Conservation (phyloP, 1,140 invertebrate species). For the Bombus huntii region DNA sequence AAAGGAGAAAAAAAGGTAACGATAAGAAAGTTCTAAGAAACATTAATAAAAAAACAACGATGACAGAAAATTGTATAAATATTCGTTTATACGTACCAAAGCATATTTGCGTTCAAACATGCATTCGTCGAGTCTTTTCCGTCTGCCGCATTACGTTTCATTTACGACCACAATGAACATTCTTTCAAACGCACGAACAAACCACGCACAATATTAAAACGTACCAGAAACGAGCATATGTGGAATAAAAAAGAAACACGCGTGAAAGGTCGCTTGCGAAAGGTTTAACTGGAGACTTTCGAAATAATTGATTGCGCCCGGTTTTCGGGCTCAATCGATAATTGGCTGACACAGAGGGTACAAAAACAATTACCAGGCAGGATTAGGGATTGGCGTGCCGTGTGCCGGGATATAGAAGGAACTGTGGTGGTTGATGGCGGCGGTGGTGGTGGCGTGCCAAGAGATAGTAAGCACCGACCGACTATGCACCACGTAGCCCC, state of each 20-base stretch:
- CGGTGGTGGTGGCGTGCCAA: constrained; percentile 59
- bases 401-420: constrained; percentile 36
- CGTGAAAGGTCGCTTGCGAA: background rate
- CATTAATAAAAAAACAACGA: background rate
- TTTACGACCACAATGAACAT: background rate
- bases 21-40: background rate
- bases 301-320: constrained; percentile 63
- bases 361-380: constrained; percentile 69
- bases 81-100: background rate
- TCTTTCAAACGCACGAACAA: too few relatives aligned
- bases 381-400: constrained; percentile 58
- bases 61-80: background rate
- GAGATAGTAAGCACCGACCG: constrained; percentile 59
- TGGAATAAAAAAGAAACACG: background rate
- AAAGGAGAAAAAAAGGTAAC: too few relatives aligned
- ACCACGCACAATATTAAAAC: background rate
- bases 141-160: background rate
- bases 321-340: constrained; percentile 55
- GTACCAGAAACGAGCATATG: background rate
- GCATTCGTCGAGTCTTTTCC: background rate
- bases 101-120: background rate
- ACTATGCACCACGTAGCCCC: constrained; percentile 42
- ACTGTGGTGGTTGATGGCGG: constrained; percentile 39
- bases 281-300: constrained; percentile 17
- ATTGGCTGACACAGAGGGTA: constrained; percentile 67